phyloP scores from a whole-genome alignment of 2,113 vertebrate genomes.

The Petrocephalus zakoni region DNA sequence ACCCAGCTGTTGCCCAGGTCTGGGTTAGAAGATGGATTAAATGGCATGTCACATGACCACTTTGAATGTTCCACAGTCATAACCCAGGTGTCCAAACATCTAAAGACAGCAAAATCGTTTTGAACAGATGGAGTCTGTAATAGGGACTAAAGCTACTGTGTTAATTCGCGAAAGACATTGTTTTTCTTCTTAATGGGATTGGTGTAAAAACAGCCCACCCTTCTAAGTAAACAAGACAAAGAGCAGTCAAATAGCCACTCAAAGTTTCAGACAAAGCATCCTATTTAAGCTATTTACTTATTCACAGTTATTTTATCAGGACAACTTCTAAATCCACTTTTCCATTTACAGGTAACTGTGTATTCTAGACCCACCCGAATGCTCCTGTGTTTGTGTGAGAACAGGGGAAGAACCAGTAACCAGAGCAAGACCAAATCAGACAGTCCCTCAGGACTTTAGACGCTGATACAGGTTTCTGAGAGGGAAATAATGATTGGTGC shows the following conservation, averaged over 20 bases:
- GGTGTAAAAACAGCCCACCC: neutral
- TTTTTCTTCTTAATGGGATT: neutral
- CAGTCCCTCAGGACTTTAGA: neutral
- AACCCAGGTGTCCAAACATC: neutral
- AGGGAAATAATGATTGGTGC: neutral
- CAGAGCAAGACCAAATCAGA: neutral
- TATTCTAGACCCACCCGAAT: neutral
- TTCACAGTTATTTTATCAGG: neutral
- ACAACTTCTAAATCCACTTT: neutral
- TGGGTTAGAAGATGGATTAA: neutral
- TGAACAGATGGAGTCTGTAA: neutral
- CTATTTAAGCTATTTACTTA: neutral
- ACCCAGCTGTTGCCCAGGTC: neutral
- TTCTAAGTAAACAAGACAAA: slow-evolving; percentile 2
- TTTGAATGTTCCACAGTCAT: neutral
- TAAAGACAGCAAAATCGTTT: neutral
- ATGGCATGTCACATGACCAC: neutral
- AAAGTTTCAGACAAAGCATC: neutral
- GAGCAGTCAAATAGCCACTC: neutral
- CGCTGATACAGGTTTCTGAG: neutral
- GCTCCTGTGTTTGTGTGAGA: neutral
- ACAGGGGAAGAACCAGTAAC: neutral
- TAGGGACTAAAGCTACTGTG: neutral
- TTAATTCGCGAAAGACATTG: neutral
- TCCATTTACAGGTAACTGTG: neutral